Percentiles rank a stretch among this genome's conserved stretches.
Evolutionary conservation across 2,797 vertebrate genomes (phyloP).

Genomic region (Denticeps clupeoides): DNA sequence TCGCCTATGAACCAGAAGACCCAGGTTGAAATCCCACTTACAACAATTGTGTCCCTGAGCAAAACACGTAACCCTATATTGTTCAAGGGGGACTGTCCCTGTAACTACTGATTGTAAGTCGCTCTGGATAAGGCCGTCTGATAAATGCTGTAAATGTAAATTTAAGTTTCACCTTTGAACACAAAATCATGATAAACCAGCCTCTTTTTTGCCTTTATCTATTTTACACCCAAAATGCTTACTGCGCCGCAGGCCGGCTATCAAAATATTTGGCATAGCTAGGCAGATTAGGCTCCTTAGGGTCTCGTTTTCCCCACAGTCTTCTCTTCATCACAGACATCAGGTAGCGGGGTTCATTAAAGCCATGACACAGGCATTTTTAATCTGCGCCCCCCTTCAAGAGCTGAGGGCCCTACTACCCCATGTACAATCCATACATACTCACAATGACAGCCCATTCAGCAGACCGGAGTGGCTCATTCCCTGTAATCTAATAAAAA

Average conservation of each 20-base stretch:
- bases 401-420: background rate
- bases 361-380: slow-evolving; percentile 9
- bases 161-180: too few relatives aligned
- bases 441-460: background rate
- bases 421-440: background rate
- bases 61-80: too few relatives aligned
- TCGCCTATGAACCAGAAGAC: too few relatives aligned
- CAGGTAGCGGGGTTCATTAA: slow-evolving; percentile 22
- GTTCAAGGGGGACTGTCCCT: too few relatives aligned
- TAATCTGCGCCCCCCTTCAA: slow-evolving; percentile 10
- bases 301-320: background rate
- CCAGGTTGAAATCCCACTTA: too few relatives aligned
- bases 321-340: background rate
- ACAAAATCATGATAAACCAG: too few relatives aligned
- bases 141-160: too few relatives aligned
- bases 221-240: too few relatives aligned
- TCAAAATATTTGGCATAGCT: slow-evolving; percentile 26
- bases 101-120: too few relatives aligned
- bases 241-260: background rate
- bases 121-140: too few relatives aligned
- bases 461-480: background rate
- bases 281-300: slow-evolving; percentile 24
- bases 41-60: too few relatives aligned
- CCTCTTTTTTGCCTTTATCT: too few relatives aligned
- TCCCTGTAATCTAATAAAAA: slow-evolving; percentile 14